Base-by-base conservation (phyloP, 2,797 vertebrate genomes). In the Phataginus tricuspis region DNA sequence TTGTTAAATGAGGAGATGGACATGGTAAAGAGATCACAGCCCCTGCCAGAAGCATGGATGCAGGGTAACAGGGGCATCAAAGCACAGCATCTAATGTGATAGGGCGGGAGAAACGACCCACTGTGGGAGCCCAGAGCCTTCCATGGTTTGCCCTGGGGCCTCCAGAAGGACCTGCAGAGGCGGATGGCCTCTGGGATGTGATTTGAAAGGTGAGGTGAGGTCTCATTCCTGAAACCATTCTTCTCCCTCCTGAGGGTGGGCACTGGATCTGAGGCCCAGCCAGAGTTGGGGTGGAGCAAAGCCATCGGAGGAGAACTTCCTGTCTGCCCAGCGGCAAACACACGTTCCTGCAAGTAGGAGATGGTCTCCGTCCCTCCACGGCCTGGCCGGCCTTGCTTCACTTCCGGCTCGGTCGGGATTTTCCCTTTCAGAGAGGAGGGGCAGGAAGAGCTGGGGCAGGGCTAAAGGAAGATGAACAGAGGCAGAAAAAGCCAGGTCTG, bases 41-140 rank as follows among this genome's bases (percentile, higher is more conserved):
- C 78, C 7, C 6, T 1, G 0, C 37, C 42, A 0, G 1, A 53
- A 69, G 34, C 11, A 0, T 0, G 6, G 51, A 18, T 0, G 0
- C 9, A 29, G 49, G 39, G 27, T 0, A 0, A n/a, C 1, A 0
- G 15, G 64, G 10, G 45, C 7, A 7, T 16, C 12, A 55, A 29
- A 31, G 21, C 23, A 4, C n/a, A 59, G 63, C 0, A 11, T 27
- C 49, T 14, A 4, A 23, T 1, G 3, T 1, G 2, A 25, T 1
- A 8, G 11, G 3, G 2, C 2, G 13, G 27, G 57, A 8, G 11
- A 3, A 0, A 16, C 0, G 21, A 9, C 3, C 1, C 34, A 1
- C 0, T 2, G 3, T 63, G 42, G 39, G 5, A 18, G 12, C 23
- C 19, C 25, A 34, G 83, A 27, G 25, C 27, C 21, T 25, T 14